Conservation (phyloP, 2,113 vertebrate species). For the Neoarius graeffei region DNA sequence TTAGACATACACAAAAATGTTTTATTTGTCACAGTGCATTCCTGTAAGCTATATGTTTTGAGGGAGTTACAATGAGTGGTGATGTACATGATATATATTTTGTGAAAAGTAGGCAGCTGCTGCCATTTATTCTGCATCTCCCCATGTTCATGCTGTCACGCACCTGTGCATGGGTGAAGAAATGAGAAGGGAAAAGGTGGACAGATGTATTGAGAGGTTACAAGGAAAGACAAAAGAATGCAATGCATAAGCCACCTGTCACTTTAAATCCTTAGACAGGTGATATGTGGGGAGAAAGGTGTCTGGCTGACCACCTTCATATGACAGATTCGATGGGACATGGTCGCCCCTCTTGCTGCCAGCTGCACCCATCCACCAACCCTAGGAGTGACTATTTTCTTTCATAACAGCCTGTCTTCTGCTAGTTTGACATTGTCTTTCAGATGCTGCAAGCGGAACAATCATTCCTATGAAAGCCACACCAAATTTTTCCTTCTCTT, state of each 20-base stretch:
- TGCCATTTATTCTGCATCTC: constrained; percentile 56
- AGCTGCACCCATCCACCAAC: constrained; percentile 60
- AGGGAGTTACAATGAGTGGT: background rate
- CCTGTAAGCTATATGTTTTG: background rate
- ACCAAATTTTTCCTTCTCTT: constrained; percentile 45
- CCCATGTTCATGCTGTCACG: constrained; percentile 67
- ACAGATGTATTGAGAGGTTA: constrained; percentile 44
- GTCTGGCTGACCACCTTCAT: constrained; percentile 60
- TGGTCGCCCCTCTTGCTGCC: constrained; percentile 74
- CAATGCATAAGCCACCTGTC: constrained; percentile 72
- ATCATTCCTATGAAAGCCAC: constrained; percentile 42
- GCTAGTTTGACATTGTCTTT: constrained; percentile 50
- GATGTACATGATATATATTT: constrained; percentile 13
- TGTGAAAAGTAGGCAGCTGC: constrained; percentile 11
- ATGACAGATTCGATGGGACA: constrained; percentile 80
- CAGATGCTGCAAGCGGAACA: constrained; percentile 51
- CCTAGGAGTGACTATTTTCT: constrained; percentile 57
- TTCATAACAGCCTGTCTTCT: constrained; percentile 52
- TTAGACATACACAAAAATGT: background rate
- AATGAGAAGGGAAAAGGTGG: constrained; percentile 15
- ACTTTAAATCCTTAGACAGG: constrained; percentile 67
- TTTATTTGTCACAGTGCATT: background rate
- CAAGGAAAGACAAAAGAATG: constrained; percentile 50
- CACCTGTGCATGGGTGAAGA: constrained; percentile 23
- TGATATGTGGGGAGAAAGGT: constrained; percentile 60